These are phyloP conservation scores for Dryobota labecula DNA, from an alignment of 2,888 invertebrate genomes.

Conservation along the genomic window DNA sequence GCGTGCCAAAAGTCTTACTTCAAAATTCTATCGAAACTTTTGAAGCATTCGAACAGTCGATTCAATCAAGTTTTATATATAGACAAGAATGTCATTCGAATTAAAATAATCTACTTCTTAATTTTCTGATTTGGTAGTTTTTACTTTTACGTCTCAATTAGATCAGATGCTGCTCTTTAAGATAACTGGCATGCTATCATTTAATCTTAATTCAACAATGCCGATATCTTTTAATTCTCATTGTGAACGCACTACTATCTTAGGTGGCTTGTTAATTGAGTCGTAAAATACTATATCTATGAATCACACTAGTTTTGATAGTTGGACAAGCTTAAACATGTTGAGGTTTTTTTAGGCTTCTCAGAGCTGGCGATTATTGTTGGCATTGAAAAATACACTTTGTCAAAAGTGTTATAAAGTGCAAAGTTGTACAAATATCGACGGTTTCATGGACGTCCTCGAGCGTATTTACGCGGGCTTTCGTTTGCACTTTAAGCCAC, in stretches of 20 bases:
- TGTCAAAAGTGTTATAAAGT: not conserved
- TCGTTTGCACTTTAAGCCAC: not conserved
- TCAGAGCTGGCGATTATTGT: not conserved
- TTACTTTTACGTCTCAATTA: not conserved
- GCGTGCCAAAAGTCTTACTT: not conserved
- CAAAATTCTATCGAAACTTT: not conserved
- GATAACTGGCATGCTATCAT: conserved; percentile 3
- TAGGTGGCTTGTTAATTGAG: conserved; percentile 26
- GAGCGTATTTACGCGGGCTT: no score
- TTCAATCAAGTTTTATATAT: not conserved
- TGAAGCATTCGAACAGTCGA: not conserved
- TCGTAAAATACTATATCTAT: conserved; percentile 17
- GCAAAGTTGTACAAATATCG: not conserved
- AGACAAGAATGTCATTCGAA: not conserved
- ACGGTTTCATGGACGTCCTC: conserved; percentile 4
- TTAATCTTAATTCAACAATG: conserved; percentile 21
- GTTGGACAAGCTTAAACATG: conserved; percentile 35
- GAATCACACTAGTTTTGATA: conserved; percentile 31
- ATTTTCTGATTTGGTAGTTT: no score
- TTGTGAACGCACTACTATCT: conserved; percentile 26
- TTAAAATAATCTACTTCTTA: not conserved
- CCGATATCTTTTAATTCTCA: conserved; percentile 11
- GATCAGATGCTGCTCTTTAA: conserved; percentile 3
- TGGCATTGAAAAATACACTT: not conserved
- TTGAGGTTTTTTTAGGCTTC: not conserved